phyloP scores from a whole-genome alignment of 2,113 vertebrate species.

The Apistogramma diplotaenia region DNA sequence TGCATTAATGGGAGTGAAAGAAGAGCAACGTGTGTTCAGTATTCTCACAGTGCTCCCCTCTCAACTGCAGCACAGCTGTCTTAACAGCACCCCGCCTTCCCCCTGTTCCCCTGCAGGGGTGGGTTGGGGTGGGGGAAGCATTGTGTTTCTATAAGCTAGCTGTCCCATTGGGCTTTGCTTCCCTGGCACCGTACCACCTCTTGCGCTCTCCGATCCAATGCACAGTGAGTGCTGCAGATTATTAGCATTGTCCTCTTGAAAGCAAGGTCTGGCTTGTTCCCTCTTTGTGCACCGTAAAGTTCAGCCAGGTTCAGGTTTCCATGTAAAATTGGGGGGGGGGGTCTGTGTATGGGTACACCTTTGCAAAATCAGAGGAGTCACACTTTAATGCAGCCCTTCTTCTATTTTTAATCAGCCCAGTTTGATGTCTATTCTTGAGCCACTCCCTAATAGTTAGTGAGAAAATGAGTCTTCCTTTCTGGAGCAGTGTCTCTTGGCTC shows the following conservation, averaged over 20 bases:
- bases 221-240: background rate
- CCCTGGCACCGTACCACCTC: conserved; percentile 14
- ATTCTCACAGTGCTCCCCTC: conserved; percentile 42
- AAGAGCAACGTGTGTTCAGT: conserved; percentile 4
- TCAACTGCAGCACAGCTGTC: conserved; percentile 70
- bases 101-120: conserved; percentile 22
- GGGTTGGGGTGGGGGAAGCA: background rate
- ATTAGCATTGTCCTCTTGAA: conserved; percentile 7
- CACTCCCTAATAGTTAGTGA: conserved; percentile 59
- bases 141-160: conserved; percentile 45
- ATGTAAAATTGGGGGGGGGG: conserved; percentile 2
- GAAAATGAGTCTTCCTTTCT: conserved; percentile 69
- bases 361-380: conserved; percentile 36
- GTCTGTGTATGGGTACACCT: background rate
- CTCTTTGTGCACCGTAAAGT: conserved; percentile 7
- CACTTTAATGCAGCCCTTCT: conserved; percentile 32
- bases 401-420: conserved; percentile 74
- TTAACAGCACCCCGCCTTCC: conserved; percentile 54
- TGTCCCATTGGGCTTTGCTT: conserved; percentile 14
- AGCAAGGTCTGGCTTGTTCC: background rate
- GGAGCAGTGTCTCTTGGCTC: conserved; percentile 66
- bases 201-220: background rate
- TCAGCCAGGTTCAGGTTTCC: background rate
- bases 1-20: background rate
- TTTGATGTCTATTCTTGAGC: conserved; percentile 73